A percentile compares a stretch with the other conserved stretches of the same genome.
These are phyloP conservation scores for Alloplasta piceator DNA, from an alignment of 2,888 invertebrate species.

Conservation along the genomic window DNA sequence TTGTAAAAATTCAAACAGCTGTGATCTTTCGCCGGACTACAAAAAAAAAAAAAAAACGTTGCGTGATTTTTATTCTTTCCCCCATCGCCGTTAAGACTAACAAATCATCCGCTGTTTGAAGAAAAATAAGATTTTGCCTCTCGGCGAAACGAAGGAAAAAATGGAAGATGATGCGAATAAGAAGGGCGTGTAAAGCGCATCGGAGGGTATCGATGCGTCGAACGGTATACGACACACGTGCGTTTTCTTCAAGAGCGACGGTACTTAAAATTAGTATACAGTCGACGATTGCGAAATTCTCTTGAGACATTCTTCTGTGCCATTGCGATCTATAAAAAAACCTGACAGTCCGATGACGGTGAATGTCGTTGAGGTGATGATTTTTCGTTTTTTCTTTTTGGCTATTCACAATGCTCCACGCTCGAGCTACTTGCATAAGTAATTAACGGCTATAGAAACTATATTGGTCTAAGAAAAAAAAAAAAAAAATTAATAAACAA, in stretches of 20 bases:
- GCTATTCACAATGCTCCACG: constrained; percentile 49
- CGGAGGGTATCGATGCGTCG: constrained; percentile 8
- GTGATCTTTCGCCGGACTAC: constrained; percentile 30
- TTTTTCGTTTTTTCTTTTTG: not conserved
- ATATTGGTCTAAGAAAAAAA: constrained; percentile 40
- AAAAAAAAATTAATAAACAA: constrained; percentile 13
- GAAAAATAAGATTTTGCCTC: too few species aligned
- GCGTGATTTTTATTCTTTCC: too few species aligned
- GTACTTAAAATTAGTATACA: constrained; percentile 79
- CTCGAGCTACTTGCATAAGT: constrained; percentile 54
- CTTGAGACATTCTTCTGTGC: constrained; percentile 70
- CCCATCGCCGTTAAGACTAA: not conserved
- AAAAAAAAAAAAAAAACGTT: constrained; percentile 1
- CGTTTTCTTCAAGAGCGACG: constrained; percentile 67
- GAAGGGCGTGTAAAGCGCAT: constrained; percentile 18
- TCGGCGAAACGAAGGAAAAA: too few species aligned
- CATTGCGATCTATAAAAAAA: constrained; percentile 76
- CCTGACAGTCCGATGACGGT: constrained; percentile 62
- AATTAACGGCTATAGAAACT: constrained; percentile 56
- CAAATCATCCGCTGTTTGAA: not conserved
- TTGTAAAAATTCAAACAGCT: constrained; percentile 63
- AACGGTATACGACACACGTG: constrained; percentile 56
- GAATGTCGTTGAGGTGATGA: constrained; percentile 36
- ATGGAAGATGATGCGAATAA: too few species aligned
- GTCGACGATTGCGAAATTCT: constrained; percentile 75